Percentiles rank a stretch among this genome's conserved stretches.
These are phyloP conservation scores for Sternotherus odoratus DNA, from an alignment of 2,797 vertebrate species.

Conservation along the genomic window DNA sequence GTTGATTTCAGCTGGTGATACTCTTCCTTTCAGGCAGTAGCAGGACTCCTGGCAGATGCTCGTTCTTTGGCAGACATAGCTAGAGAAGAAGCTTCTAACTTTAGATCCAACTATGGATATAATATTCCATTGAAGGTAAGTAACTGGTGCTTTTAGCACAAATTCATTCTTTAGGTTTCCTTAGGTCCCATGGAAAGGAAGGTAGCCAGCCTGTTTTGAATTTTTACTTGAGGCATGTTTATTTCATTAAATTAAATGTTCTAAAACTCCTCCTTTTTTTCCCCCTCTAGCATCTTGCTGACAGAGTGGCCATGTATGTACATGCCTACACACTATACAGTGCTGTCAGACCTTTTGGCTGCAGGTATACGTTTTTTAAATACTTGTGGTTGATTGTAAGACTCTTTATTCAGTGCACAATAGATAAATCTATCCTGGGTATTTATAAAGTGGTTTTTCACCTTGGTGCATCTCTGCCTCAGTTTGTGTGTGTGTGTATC, in stretches of 20 bases:
- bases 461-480: neutral
- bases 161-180: rapidly evolving
- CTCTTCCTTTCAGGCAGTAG: slow-evolving; percentile 87
- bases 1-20: neutral
- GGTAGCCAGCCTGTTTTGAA: neutral
- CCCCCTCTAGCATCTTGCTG: slow-evolving; percentile 89
- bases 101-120: slow-evolving; percentile 96
- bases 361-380: slow-evolving; percentile 86
- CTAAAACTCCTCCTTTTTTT: neutral
- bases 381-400: rapidly evolving
- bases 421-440: neutral
- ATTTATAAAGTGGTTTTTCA: neutral
- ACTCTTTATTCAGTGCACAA: neutral
- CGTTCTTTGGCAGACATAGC: slow-evolving; percentile 95
- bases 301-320: slow-evolving; percentile 98
- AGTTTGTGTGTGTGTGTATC: rapidly evolving
- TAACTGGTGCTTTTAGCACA: neutral
- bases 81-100: slow-evolving; percentile 96
- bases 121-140: slow-evolving; percentile 95
- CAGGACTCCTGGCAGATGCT: slow-evolving; percentile 94
- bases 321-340: slow-evolving; percentile 98
- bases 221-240: neutral
- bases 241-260: neutral
- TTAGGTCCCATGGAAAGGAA: rapidly evolving
- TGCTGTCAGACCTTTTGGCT: slow-evolving; percentile 96